Percentiles rank a stretch among this genome's conserved stretches.
phyloP scores from a whole-genome alignment of 2,113 vertebrate genomes.

The Centropus bengalensis region DNA sequence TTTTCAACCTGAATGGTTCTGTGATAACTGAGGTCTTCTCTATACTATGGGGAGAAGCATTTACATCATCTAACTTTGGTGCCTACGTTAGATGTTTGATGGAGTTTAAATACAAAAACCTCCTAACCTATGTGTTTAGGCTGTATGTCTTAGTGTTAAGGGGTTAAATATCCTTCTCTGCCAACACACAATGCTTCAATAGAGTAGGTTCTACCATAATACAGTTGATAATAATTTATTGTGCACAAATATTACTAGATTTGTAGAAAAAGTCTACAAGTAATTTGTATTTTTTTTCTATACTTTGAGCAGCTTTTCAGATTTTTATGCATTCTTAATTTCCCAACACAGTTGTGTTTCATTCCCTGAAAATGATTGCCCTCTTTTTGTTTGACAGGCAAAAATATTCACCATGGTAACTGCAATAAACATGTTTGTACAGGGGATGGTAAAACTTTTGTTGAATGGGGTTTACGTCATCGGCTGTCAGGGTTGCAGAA shows the following conservation, averaged over 20 bases:
- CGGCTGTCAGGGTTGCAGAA: slow-evolving; percentile 78
- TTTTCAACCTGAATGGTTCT: background rate
- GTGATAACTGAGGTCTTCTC: background rate
- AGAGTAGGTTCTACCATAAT: background rate
- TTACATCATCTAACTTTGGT: background rate
- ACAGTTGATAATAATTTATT: background rate
- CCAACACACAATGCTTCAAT: background rate
- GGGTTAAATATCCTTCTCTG: background rate
- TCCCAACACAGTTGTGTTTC: background rate
- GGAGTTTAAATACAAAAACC: background rate
- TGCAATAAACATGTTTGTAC: background rate
- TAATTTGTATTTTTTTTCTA: background rate
- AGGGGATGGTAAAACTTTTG: background rate
- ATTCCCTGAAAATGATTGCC: background rate
- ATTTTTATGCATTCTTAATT: background rate
- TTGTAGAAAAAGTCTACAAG: background rate
- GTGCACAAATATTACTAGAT: background rate
- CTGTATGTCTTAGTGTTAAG: background rate
- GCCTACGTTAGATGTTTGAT: background rate
- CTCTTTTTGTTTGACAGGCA: background rate
- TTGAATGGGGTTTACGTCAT: background rate
- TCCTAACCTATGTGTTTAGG: background rate
- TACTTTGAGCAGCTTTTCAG: background rate
- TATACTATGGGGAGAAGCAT: background rate
- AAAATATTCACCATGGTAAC: background rate